phyloP scores from a whole-genome alignment of 64 coral and sea anemone genomes.

The Montipora cactus region DNA sequence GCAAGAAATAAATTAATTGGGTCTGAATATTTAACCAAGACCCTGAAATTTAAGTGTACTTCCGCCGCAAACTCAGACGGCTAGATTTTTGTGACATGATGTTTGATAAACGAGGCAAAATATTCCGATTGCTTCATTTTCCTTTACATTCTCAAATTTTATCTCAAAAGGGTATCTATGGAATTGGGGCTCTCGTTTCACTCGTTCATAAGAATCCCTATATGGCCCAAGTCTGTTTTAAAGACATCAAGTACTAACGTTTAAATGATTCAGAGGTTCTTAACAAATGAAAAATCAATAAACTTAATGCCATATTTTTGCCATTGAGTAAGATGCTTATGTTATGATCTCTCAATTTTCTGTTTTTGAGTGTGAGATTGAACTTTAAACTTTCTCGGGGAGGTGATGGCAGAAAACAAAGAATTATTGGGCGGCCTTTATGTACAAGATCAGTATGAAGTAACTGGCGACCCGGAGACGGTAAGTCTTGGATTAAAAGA shows the following conservation, averaged over 20 bases:
- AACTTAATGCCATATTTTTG: not conserved
- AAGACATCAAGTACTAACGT: too few relatives aligned
- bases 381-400: not conserved
- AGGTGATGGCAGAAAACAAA: slow-evolving; percentile 64
- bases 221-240: too few relatives aligned
- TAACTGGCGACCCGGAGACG: slow-evolving; percentile 65
- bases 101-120: not conserved
- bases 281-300: not conserved
- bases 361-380: not conserved
- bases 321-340: not conserved
- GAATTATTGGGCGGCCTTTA: slow-evolving; percentile 74
- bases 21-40: too few relatives aligned
- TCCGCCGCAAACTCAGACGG: too few relatives aligned
- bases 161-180: not conserved
- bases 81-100: not conserved
- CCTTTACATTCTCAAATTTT: not conserved
- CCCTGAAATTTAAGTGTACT: too few relatives aligned
- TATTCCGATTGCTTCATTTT: not conserved
- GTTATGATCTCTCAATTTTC: not conserved
- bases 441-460: slow-evolving; percentile 78
- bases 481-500: slow-evolving; percentile 31
- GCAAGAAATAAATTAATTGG: not conserved
- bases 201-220: too few relatives aligned
- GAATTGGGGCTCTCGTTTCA: too few relatives aligned
- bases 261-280: too few relatives aligned